These are phyloP conservation scores for Drosophila lacicola DNA, from an alignment of 2,888 invertebrate genomes.

Conservation along the genomic window DNA sequence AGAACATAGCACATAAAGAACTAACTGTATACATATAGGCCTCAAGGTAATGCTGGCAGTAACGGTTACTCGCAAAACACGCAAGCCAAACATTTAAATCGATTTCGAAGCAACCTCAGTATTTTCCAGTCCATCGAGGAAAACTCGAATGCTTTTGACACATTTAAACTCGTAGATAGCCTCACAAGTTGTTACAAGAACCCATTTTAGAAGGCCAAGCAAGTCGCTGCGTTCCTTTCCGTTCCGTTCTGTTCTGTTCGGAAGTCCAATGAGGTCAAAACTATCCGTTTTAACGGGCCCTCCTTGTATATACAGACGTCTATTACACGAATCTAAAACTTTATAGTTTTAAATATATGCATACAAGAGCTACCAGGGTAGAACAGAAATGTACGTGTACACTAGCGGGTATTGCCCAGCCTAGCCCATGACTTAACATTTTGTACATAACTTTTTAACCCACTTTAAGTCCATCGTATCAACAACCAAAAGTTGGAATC, in stretches of 20 bases:
- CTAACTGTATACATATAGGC: conserved; percentile 47
- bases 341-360: not conserved
- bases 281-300: conserved; percentile 30
- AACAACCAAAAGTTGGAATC: too few species aligned
- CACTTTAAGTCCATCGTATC: too few species aligned
- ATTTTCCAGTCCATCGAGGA: conserved; percentile 35
- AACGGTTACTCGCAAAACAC: conserved; percentile 61
- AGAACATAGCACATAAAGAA: conserved; percentile 30
- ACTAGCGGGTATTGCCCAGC: too few species aligned
- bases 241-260: conserved; percentile 10
- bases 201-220: conserved; percentile 25
- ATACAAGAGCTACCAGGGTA: not conserved
- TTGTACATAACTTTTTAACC: too few species aligned
- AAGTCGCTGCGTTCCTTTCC: conserved; percentile 12
- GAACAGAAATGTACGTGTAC: not conserved
- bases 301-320: not conserved
- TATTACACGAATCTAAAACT: not conserved
- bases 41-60: conserved; percentile 62
- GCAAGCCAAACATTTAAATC: conserved; percentile 74
- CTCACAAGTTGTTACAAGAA: conserved; percentile 26
- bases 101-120: conserved; percentile 58
- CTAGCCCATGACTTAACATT: too few species aligned
- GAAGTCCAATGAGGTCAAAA: conserved; percentile 40
- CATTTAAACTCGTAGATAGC: conserved; percentile 33
- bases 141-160: conserved; percentile 43